These are phyloP conservation scores for Chionoecetes opilio DNA, from an alignment of 1,140 invertebrate genomes.

Conservation along the genomic window DNA sequence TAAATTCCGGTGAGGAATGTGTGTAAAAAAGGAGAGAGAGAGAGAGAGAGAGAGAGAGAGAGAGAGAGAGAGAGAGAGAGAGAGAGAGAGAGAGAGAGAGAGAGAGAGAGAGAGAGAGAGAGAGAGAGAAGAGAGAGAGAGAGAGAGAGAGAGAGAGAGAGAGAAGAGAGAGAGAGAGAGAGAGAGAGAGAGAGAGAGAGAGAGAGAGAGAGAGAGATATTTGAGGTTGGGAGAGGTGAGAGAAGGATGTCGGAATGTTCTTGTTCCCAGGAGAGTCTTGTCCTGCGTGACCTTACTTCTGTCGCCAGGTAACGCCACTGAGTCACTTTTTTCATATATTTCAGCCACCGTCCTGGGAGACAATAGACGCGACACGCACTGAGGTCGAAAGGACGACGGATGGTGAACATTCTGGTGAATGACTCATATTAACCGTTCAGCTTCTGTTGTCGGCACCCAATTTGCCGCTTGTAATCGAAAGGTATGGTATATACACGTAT, in stretches of 20 bases:
- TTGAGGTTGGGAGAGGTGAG: not conserved
- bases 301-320: not conserved
- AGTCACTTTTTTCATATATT: not conserved
- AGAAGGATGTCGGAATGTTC: not conserved
- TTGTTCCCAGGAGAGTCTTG: not conserved
- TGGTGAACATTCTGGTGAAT: not conserved
- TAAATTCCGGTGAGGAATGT: no score
- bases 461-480: no score
- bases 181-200: constrained; percentile 33
- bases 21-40: not conserved
- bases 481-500: no score
- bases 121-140: constrained; percentile 2
- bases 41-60: constrained; percentile 33
- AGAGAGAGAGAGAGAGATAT: constrained; percentile 11
- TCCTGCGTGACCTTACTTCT: not conserved
- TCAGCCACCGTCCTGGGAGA: not conserved
- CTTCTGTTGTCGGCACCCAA: no score
- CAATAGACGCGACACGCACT: not conserved
- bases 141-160: constrained; percentile 33
- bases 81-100: constrained; percentile 39
- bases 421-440: no score
- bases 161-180: not conserved
- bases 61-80: not conserved
- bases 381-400: constrained; percentile 14
- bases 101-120: constrained; percentile 18